Base-by-base conservation (phyloP, 2,888 invertebrate species). In the Platypus cylindrus region DNA sequence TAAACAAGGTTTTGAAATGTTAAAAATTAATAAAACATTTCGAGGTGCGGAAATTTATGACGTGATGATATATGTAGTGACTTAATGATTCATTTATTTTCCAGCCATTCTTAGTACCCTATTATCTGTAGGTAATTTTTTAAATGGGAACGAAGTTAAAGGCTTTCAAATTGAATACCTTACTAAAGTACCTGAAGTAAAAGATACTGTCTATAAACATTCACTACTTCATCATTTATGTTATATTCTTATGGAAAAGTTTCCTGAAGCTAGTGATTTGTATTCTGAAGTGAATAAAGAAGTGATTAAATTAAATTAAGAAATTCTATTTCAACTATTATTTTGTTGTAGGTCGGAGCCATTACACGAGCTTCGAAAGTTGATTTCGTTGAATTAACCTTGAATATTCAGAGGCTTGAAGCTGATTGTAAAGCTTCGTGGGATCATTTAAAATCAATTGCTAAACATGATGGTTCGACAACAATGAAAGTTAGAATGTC, bases 191-290 rank as follows among this genome's bases (percentile, higher is more conserved):
- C 93, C 94, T 54, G 93, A 99, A 69, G 93, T 99, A 26, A 94
- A 97, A 66, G 97, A 97, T 63, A 97, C 97, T 0, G 94, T 98
- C 24, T 93, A 98, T 63, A 99, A 98, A 63, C 95, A 99, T 65
- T 93, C 97, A 4, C 67, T 98, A 40, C 70, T 98, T 40, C 93
- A 97, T 63, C 98, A 99, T 62, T 72, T 98, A 45, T 95, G 95
- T 60, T 86, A 89, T 62, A 90, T 95, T 72, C 91, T 99, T 42
- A 84, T 94, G 68, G 94, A 97, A 56, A 86, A 93, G 60, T 91
- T 85, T 62, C 84, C 90, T 1, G 93, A 94, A 48, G 87, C 89
- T 13, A 83, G 89, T 12, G 97, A 98, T 68, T 76, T 98, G 46
- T 97, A 98, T 64, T 94, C 94, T 30, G 98, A 94, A 73, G 89